Conservation (phyloP, 2,888 invertebrate species). For the Yponomeuta cagnagella region DNA sequence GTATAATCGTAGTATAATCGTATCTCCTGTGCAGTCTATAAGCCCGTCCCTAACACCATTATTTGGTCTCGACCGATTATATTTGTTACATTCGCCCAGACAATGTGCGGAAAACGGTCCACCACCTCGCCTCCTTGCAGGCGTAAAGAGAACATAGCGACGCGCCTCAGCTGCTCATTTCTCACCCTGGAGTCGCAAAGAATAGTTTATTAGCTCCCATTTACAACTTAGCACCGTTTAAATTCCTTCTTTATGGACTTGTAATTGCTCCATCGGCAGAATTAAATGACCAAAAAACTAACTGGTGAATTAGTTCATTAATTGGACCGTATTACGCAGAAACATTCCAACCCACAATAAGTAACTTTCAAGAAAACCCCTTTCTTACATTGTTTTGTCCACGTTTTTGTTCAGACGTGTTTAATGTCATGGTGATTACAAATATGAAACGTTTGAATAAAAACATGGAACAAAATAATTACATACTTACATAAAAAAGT, state of each 20-base stretch:
- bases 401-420: no score
- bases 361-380: no score
- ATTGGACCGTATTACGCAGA: no score
- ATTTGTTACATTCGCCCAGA: neutral
- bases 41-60: neutral
- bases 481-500: no score
- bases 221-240: constrained; percentile 18
- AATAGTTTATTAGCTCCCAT: constrained; percentile 34
- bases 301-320: no score
- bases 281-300: neutral
- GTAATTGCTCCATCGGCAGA: neutral
- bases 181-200: neutral
- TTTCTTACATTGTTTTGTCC: no score
- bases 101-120: constrained; percentile 11
- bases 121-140: neutral
- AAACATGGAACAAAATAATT: no score
- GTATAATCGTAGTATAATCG: no score
- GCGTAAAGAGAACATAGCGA: neutral
- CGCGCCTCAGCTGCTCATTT: neutral
- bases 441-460: no score
- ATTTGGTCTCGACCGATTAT: neutral
- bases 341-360: no score
- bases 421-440: no score
- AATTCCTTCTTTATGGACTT: no score
- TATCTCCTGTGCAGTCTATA: neutral